Base-by-base conservation (phyloP, 1,140 invertebrate genomes). In the Agrilus planipennis region DNA sequence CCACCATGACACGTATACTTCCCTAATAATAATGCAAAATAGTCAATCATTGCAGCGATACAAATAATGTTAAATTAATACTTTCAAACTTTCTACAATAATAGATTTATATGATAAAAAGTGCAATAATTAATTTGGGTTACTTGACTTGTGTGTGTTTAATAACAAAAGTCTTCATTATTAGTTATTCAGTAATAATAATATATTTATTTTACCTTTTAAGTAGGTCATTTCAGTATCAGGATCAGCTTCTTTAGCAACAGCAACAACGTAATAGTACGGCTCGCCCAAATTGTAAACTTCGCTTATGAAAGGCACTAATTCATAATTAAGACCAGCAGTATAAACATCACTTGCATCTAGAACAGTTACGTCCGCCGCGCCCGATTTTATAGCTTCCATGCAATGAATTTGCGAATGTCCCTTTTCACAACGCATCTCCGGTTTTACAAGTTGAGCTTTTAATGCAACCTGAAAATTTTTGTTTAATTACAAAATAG, bases 341-440 rank as follows among this genome's bases (percentile, higher is more conserved):
- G 86, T 89, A 55, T 96, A 90, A 34, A 94, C 84, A 62, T 96
- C 91, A 5, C 89, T 89, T 3, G 92, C 84, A 65, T 98, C 92
- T 12, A 96, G 68, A 2, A 93, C 76, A 23, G 83, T 70, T 11
- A 94, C 77, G 64, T 98, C 93, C n/a, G 88, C 85, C 25, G 67
- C 68, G 67, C 88, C 81, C 58, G 72, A 63, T 60, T 68, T 76
- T 54, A 84, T 83, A 5, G 74, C 71, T 47, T 86, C 78, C 87
- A 95, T 95, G 58, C 93, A 98, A 53, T 88, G 77, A 9, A 88
- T 80, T 20, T 90, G 80, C 50, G 81, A 90, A 44, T 83, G 75
- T 4, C 76, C 88, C 58, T 82, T 84, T 46, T 87, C 76, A 60
- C 93, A 97, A 22, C 76, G 70, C 54, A 98, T 71, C 55, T 88